phyloP scores from a whole-genome alignment of 2,797 vertebrate species.

The Netta rufina region DNA sequence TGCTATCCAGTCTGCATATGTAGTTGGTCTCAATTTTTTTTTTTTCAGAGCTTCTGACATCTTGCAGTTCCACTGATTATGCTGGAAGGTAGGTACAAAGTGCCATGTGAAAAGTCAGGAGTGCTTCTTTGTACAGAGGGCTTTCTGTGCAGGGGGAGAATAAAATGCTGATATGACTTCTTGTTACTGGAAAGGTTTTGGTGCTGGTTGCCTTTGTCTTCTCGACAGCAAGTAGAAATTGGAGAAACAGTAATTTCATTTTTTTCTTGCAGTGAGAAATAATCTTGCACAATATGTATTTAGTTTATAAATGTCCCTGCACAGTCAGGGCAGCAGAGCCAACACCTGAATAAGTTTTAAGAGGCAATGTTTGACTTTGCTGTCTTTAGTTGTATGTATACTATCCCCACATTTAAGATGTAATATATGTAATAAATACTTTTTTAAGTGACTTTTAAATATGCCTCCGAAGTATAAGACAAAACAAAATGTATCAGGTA shows the following conservation, averaged over 20 bases:
- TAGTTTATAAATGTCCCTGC: background rate
- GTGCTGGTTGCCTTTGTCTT: background rate
- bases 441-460: background rate
- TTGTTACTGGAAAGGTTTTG: background rate
- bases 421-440: background rate
- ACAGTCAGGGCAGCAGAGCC: background rate
- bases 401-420: background rate
- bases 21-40: background rate
- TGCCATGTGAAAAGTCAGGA: background rate
- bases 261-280: background rate
- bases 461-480: background rate
- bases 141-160: background rate
- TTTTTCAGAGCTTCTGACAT: background rate
- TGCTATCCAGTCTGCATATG: background rate
- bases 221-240: background rate
- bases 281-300: background rate
- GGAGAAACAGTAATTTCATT: background rate
- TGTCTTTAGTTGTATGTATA: background rate
- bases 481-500: background rate
- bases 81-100: background rate
- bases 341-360: background rate
- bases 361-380: background rate
- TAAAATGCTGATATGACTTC: background rate
- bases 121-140: background rate
- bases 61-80: background rate